Conservation (phyloP, 2,797 vertebrate genomes). For the Glossophaga mutica region DNA sequence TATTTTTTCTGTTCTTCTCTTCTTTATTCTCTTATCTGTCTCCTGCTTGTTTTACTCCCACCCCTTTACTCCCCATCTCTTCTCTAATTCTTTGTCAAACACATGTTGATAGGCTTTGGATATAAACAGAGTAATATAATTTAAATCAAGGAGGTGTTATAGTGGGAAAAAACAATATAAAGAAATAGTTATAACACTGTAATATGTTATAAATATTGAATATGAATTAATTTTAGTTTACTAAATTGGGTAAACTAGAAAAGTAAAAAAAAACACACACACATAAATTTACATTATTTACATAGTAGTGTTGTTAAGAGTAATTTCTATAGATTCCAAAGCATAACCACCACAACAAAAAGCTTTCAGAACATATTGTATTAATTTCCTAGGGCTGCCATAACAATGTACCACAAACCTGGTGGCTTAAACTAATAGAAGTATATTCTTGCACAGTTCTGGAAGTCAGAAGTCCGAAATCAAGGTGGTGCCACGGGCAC, state of each 20-base stretch:
- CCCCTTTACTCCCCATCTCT: background rate
- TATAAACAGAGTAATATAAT: background rate
- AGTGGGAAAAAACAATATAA: no score
- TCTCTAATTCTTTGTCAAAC: background rate
- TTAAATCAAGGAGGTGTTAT: background rate
- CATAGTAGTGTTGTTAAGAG: background rate
- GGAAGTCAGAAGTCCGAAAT: no score
- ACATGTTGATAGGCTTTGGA: background rate
- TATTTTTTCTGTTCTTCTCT: background rate
- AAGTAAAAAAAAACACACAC: background rate
- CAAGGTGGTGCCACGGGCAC: background rate
- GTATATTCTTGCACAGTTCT: no score
- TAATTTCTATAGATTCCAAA: background rate
- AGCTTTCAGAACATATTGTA: background rate
- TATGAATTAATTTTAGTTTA: slow-evolving; percentile 8
- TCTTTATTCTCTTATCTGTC: background rate
- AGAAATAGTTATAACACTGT: no score
- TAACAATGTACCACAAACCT: background rate
- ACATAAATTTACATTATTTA: background rate
- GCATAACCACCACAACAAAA: background rate
- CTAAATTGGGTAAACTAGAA: background rate
- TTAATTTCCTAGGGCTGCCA: background rate
- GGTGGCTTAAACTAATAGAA: no score
- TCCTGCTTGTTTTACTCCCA: background rate
- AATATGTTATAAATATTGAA: background rate